phyloP scores from a whole-genome alignment of 2,888 invertebrate species.

The Hemistola chrysoprasaria region DNA sequence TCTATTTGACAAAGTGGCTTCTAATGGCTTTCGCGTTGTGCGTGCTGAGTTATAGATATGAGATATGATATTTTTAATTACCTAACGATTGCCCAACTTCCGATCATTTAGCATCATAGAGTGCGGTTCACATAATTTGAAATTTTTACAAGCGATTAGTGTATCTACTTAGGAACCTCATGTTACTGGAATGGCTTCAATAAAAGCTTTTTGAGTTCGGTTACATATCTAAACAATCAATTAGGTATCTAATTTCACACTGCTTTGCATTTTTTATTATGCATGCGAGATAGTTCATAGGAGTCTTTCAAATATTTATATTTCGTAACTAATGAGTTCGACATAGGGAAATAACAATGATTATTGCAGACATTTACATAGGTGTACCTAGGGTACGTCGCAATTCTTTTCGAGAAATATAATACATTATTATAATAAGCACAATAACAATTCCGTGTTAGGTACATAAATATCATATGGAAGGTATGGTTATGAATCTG shows the following conservation, averaged over 20 bases:
- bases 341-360: conserved; percentile 12
- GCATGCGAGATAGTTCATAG: conserved; percentile 77
- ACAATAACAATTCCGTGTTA: too few relatives aligned
- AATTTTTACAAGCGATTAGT: conserved; percentile 53
- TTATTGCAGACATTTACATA: too few relatives aligned
- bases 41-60: conserved; percentile 66
- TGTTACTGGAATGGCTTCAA: conserved; percentile 78
- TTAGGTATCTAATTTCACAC: conserved; percentile 61
- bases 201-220: conserved; percentile 72
- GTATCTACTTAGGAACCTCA: conserved; percentile 45
- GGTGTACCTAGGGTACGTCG: too few relatives aligned
- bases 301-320: conserved; percentile 59
- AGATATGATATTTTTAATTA: conserved; percentile 43
- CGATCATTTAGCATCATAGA: conserved; percentile 69
- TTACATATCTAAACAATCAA: conserved; percentile 51
- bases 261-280: conserved; percentile 80
- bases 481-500: too few relatives aligned
- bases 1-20: conserved; percentile 68
- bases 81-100: conserved; percentile 58
- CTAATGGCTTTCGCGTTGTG: conserved; percentile 71
- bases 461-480: too few relatives aligned
- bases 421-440: too few relatives aligned
- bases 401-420: too few relatives aligned
- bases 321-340: conserved; percentile 30
- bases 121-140: conserved; percentile 66